Evolutionary conservation across 1,140 invertebrate species (phyloP).

Genomic region (Plutomurus gul): DNA sequence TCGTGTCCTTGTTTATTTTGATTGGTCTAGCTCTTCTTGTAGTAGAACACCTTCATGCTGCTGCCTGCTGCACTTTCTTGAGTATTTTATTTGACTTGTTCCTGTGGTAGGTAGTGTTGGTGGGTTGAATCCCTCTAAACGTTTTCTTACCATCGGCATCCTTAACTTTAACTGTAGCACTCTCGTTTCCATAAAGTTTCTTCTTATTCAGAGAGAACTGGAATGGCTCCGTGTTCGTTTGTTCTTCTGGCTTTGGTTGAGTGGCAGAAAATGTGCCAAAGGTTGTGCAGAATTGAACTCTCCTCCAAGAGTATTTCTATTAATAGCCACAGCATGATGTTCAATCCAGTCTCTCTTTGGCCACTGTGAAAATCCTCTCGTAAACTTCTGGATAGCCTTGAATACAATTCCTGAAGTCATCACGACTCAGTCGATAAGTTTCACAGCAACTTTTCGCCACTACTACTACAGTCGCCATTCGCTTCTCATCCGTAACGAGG

Average conservation of each 20-base stretch:
- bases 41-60: not conserved
- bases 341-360: slow-evolving; percentile 5
- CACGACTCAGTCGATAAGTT: slow-evolving; percentile 35
- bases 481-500: slow-evolving; percentile 40
- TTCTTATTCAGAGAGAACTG: no score
- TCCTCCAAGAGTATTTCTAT: slow-evolving; percentile 4
- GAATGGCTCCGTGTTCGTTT: no score
- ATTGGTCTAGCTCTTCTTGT: not conserved
- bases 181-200: slow-evolving; percentile 23
- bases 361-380: slow-evolving; percentile 37
- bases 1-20: slow-evolving; percentile 5
- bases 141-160: not conserved
- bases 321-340: slow-evolving; percentile 19
- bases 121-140: not conserved
- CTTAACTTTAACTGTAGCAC: not conserved
- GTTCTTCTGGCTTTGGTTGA: not conserved
- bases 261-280: not conserved
- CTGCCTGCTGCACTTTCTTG: not conserved
- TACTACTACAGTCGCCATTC: slow-evolving; percentile 46
- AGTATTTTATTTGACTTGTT: not conserved
- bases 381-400: slow-evolving; percentile 46
- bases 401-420: slow-evolving; percentile 45
- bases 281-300: not conserved
- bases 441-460: slow-evolving; percentile 44
- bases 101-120: not conserved